These are phyloP conservation scores for Ardeotis arabs DNA, from an alignment of 2,113 vertebrate genomes.

Conservation along the genomic window DNA sequence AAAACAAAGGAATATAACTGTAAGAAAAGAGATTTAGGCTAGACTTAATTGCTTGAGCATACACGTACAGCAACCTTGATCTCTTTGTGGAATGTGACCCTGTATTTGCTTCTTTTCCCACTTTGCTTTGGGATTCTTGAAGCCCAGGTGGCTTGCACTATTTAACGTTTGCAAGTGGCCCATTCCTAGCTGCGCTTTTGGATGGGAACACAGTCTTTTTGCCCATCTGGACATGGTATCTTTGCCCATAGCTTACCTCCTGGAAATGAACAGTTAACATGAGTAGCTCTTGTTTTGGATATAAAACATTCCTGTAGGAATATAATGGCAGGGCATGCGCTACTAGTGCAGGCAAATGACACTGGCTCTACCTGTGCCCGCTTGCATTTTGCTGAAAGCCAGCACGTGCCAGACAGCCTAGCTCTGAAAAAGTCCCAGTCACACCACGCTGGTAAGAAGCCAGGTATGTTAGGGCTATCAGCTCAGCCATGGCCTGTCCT, in stretches of 20 bases:
- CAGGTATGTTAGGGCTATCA: accelerated
- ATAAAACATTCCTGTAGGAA: not conserved
- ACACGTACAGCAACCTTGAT: not conserved
- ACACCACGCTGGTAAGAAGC: not conserved
- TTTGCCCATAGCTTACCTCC: not conserved
- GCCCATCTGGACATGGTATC: not conserved
- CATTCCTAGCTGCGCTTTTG: not conserved
- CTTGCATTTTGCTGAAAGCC: not conserved
- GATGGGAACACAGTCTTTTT: not conserved
- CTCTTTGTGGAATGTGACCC: not conserved
- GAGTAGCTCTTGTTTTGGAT: not conserved
- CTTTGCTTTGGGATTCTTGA: not conserved
- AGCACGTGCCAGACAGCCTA: accelerated
- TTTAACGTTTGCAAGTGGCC: not conserved
- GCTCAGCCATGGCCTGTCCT: not conserved
- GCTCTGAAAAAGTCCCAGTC: not conserved
- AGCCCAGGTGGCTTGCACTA: not conserved
- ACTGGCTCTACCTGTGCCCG: not conserved
- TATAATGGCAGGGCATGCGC: accelerated
- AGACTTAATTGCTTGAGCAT: not conserved
- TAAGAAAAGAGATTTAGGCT: not conserved
- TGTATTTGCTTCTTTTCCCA: not conserved
- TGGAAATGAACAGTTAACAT: not conserved
- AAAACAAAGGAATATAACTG: not conserved
- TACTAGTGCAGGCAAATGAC: not conserved